Base-by-base conservation (phyloP, 2,888 invertebrate species). In the Watsonalla cultraria region DNA sequence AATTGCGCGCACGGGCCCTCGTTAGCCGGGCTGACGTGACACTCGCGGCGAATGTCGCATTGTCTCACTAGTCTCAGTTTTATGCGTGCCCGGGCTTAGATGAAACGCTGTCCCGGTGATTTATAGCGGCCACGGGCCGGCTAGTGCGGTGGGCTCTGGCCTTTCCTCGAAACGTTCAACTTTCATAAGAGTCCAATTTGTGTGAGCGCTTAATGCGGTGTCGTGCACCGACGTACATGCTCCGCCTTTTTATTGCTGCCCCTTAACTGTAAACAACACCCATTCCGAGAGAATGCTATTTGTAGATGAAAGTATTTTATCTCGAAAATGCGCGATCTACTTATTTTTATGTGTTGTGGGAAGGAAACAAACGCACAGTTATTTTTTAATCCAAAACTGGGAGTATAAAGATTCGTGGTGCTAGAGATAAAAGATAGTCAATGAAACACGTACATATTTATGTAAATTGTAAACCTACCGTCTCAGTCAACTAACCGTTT, bases 221-320 rank as follows among this genome's bases (percentile, higher is more conserved):
- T 86, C 87, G 86, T 87, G 86, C 79, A 65, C 75, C 71, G 66
- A 72, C 82, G 82, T 82, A 82, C 82, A 82, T 83, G 87, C 84
- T 78, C 87, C 86, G 87, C 87, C 87, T 88, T 87, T 89, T 89
- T 90, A 87, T 89, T 83, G 72, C 87, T 87, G 87, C 85, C 86
- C 84, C 86, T 80, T 86, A 86, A 86, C 86, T 84, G 86, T 87
- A 84, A 80, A 88, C 84, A 82, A 87, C 88, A 87, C 88, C 89
- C 88, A 90, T 86, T 84, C 78, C 55, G 66, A 73, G 71, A 74
- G 67, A 70, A 75, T 76, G 74, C 72, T 72, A 73, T 74, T 78
- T 76, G 72, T 79, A 72, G 71, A 66, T 72, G 68, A 73, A 61
- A 68, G 70, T 72, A 72, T 72, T 68, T 74, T 77, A 78, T 79